Evolutionary conservation across 2,888 invertebrate genomes (phyloP).

Genomic region (Caenorhabditis uteleia): DNA sequence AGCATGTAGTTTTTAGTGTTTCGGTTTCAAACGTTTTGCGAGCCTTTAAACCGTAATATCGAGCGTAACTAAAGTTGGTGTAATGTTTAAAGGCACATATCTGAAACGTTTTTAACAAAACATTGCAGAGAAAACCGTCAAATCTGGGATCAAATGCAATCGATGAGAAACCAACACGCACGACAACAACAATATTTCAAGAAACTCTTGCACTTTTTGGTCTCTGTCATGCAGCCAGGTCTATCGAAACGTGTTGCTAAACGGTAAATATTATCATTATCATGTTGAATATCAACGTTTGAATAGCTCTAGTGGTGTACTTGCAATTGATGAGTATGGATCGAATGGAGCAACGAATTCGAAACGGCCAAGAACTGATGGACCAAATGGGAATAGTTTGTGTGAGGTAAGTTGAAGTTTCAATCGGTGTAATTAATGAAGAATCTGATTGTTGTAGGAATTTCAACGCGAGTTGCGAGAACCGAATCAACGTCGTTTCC

Average conservation of each 20-base stretch:
- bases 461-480: constrained; percentile 33
- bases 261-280: constrained; percentile 9
- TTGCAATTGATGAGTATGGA: constrained; percentile 3
- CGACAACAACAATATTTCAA: constrained; percentile 72
- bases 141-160: constrained; percentile 72
- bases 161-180: constrained; percentile 71
- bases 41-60: too few species aligned
- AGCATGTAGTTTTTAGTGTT: too few species aligned
- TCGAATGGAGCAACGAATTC: background rate
- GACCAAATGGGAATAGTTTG: background rate
- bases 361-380: background rate
- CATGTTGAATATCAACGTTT: background rate
- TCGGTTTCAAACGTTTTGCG: too few species aligned
- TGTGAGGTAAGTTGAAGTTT: constrained; percentile 2
- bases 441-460: constrained; percentile 10
- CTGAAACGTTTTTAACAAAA: background rate
- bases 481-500: constrained; percentile 9
- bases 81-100: background rate
- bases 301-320: background rate
- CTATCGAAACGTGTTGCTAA: constrained; percentile 40
- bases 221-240: constrained; percentile 69
- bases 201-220: constrained; percentile 71
- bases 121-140: constrained; percentile 72
- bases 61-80: too few species aligned
- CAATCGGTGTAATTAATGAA: background rate